Evolutionary conservation across 2,888 invertebrate species (phyloP), one percentile per base, ranked within the genome.

Genomic region (Zygogramma bicolorata): DNA sequence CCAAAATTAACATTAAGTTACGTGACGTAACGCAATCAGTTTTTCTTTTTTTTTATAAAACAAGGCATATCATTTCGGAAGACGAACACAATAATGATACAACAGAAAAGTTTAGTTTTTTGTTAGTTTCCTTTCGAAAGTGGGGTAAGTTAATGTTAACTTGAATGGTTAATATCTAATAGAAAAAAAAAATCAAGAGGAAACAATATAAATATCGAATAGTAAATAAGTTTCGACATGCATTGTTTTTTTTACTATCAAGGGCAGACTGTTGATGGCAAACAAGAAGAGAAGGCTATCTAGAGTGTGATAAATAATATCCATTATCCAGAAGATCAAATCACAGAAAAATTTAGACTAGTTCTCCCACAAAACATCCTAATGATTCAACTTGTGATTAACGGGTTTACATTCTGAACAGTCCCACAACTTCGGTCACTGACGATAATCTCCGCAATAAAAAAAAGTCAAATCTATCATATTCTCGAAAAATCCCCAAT

Each of bases 1-100:
- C 82, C 79, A 71, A 83, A 83, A 83, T 81, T 82, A 84, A 84
- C 84, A 84, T 84, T 84, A 83, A 84, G 49, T 83, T 82, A 80
- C 80, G 63, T 29, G 15, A 65, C 18, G 31, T 38, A 29, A n/a
- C 40, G 31, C 38, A 40, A 27, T 25, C n/a, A n/a, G n/a, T n/a
- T n/a, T n/a, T n/a, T 18, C 29, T 22, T 31, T 31, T 57, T 42
- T 27, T 22, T 25, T 22, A 27, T 25, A 40, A 62, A 65, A 69
- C 18, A 57, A 69, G 63, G 63, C 58, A 38, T 15, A 65, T 29
- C n/a, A 22, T 15, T 42, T 10, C 29, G 13, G 13, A 69, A 38
- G 58, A 65, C 63, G 46, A 65, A 71, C 63, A 68, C 63, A 63
- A 53, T 25, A 27, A 53, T 27, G 15, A 27, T 53, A 53, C 53